Evolutionary conservation across 2,113 vertebrate genomes (phyloP).

Genomic region (Cyanoramphus novaezelandiae): DNA sequence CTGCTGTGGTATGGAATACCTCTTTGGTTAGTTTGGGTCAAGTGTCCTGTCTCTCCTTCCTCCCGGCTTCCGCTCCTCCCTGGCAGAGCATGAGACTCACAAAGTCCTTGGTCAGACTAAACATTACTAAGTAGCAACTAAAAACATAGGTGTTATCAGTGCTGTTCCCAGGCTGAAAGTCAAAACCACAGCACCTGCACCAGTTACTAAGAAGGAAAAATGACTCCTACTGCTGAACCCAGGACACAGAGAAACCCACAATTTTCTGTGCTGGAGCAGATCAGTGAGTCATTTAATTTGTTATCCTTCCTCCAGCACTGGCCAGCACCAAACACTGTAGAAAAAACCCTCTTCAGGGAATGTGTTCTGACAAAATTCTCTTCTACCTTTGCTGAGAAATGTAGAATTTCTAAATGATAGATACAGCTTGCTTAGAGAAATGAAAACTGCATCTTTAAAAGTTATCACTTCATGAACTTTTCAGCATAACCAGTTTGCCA

Average conservation of each 20-base stretch:
- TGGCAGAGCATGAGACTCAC: too few relatives aligned
- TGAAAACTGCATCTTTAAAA: neutral
- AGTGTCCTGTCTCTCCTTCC: too few relatives aligned
- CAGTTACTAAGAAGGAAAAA: too few relatives aligned
- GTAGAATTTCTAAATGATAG: neutral
- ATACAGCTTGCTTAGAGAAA: neutral
- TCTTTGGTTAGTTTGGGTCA: too few relatives aligned
- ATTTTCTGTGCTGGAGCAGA: slow-evolving; percentile 5
- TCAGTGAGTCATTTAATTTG: slow-evolving; percentile 33
- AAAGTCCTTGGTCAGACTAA: too few relatives aligned
- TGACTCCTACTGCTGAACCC: too few relatives aligned
- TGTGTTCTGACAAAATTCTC: neutral
- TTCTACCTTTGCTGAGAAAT: neutral
- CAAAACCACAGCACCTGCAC: too few relatives aligned
- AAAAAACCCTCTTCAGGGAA: neutral
- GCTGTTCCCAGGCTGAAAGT: too few relatives aligned
- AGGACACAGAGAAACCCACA: neutral
- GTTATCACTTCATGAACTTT: neutral
- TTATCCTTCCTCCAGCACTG: neutral
- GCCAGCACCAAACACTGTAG: neutral
- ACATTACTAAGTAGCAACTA: too few relatives aligned
- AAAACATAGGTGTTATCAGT: too few relatives aligned
- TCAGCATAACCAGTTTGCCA: neutral
- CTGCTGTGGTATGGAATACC: too few relatives aligned
- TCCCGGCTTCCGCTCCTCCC: too few relatives aligned